Percentiles rank a stretch among this genome's conserved stretches.
Evolutionary conservation across 2,888 invertebrate genomes (phyloP).

Genomic region (Merodon equestris): DNA sequence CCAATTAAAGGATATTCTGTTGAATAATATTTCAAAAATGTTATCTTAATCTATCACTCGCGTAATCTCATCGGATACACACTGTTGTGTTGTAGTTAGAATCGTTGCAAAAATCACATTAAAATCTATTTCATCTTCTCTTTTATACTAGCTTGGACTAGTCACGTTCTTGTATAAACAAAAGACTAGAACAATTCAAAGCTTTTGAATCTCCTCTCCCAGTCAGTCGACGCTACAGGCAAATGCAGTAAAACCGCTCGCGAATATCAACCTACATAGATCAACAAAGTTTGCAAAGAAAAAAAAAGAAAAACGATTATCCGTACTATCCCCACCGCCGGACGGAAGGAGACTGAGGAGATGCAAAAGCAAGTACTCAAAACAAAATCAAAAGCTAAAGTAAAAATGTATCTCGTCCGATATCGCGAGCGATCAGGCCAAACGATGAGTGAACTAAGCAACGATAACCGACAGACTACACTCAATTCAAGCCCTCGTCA

Average conservation of each 20-base stretch:
- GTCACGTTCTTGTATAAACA: constrained; percentile 12
- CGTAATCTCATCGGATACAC: constrained; percentile 45
- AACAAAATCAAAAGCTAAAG: constrained; percentile 19
- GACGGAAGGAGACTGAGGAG: constrained; percentile 1
- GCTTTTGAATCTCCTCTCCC: constrained; percentile 16
- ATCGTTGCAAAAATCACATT: constrained; percentile 37
- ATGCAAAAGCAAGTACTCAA: neutral
- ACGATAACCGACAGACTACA: constrained; percentile 45
- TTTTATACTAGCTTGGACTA: constrained; percentile 39
- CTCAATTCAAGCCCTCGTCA: constrained; percentile 52
- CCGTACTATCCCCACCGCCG: neutral
- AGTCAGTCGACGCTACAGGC: constrained; percentile 22
- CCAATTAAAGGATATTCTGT: no score
- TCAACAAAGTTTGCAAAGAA: constrained; percentile 14
- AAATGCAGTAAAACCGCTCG: constrained; percentile 30
- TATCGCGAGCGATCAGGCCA: constrained; percentile 33
- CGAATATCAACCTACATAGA: constrained; percentile 46
- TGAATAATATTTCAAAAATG: neutral
- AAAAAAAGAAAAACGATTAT: neutral
- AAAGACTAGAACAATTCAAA: constrained; percentile 15
- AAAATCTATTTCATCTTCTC: constrained; percentile 47
- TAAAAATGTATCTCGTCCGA: constrained; percentile 4
- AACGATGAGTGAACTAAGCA: constrained; percentile 57
- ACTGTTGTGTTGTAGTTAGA: constrained; percentile 26
- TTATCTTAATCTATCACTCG: constrained; percentile 9